Evolutionary conservation across 1,140 invertebrate genomes (phyloP), one percentile per base, ranked within the genome.

Genomic region (Drosophila parabipectinata): DNA sequence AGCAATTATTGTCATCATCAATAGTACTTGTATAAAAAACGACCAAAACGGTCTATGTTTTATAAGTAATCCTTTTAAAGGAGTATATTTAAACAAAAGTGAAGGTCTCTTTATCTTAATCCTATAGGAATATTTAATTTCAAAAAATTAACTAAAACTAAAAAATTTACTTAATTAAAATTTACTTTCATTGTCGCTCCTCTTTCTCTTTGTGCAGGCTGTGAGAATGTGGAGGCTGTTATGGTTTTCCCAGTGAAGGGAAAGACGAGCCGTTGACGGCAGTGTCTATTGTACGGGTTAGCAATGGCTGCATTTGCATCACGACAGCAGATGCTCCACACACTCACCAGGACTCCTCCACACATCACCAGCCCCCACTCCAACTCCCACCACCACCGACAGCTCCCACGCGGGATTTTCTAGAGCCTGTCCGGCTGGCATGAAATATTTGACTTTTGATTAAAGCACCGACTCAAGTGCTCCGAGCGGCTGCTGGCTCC

Each of bases 381-480:
- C 8, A 5, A 44, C 7, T 2, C 41, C 14, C 41, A 44, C 39
- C 26, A 45, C 41, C 12, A 5, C 1, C 45, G 32, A 57, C 24
- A 12, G 15, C 41, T 15, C 5, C 41, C 41, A 14, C 41, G 24
- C 34, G 62, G 10, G 63, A 56, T 68, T 48, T 68, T 55, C 44
- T 56, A 47, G 37, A 60, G 56, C 53, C 21, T 61, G 53, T 34
- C 66, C 52, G 57, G 47, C 76, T 82, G 84, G 72, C 83, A 87
- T 87, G 83, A 87, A 87, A 87, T 87, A 87, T 83, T 87, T 87
- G 83, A 87, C 83, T 87, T 87, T 87, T 87, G 83, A 87, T 88
- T 87, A 87, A 87, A 87, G 84, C 83, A 81, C 84, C 82, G 87
- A 82, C 79, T 88, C 83, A 87, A 87, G 78, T 82, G 79, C 73